Conservation (phyloP, 64 coral and sea anemone genomes). For the Actinia tenebrosa region DNA sequence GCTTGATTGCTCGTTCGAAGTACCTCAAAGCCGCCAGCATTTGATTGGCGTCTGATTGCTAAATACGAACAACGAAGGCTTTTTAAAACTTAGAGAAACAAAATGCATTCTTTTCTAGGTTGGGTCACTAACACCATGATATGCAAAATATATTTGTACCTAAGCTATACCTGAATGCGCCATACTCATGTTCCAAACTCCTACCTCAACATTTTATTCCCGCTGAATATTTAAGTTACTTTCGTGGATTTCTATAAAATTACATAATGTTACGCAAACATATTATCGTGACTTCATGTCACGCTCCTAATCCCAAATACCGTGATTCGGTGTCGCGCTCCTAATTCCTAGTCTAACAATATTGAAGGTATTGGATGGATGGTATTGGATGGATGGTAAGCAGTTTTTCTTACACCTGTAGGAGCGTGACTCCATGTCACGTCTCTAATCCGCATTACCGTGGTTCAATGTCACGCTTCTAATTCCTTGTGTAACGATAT, state of each 20-base stretch:
- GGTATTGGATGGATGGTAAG: slow-evolving; percentile 45
- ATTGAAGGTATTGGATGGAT: slow-evolving; percentile 41
- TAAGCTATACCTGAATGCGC: too few relatives aligned
- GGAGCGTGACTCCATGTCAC: not conserved
- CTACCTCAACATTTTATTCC: too few relatives aligned
- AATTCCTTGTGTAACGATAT: slow-evolving; percentile 26
- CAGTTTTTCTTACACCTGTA: slow-evolving; percentile 33
- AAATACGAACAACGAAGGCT: not conserved
- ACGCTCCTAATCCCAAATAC: not conserved
- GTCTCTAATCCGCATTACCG: not conserved
- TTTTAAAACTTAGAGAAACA: not conserved
- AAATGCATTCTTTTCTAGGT: not conserved
- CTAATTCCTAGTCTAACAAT: slow-evolving; percentile 20
- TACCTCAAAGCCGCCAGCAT: slow-evolving; percentile 69
- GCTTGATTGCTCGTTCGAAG: slow-evolving; percentile 65
- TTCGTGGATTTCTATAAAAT: too few relatives aligned
- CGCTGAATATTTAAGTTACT: too few relatives aligned
- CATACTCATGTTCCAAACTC: too few relatives aligned
- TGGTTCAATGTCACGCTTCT: too few relatives aligned
- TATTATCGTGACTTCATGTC: not conserved
- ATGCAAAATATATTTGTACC: too few relatives aligned
- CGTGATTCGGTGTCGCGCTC: too few relatives aligned
- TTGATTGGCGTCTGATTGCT: slow-evolving; percentile 84
- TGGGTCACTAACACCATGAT: not conserved
- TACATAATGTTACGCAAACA: too few relatives aligned